Conservation (phyloP, 2,888 invertebrate species). For the Drosophila flavopinicola region DNA sequence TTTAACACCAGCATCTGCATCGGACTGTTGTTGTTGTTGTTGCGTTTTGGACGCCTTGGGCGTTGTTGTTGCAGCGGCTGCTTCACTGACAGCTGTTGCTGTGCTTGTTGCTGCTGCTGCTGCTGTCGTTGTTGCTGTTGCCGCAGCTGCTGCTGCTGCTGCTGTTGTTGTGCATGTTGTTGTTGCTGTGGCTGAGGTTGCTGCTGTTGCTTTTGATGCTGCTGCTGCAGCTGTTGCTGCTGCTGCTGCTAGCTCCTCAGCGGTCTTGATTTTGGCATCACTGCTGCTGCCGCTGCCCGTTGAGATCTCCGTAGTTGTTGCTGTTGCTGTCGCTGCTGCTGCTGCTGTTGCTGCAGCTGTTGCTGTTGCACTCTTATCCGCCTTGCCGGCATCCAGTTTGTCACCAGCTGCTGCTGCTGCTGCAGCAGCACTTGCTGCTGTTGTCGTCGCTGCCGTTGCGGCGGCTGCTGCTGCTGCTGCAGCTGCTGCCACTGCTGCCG, state of each 20-base stretch:
- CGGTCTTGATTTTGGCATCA: conserved; percentile 47
- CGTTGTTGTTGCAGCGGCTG: conserved; percentile 42
- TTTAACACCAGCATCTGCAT: not conserved
- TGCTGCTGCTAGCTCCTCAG: conserved; percentile 40
- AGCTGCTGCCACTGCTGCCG: conserved; percentile 46
- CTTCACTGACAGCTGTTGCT: conserved; percentile 19
- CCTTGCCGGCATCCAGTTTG: conserved; percentile 5
- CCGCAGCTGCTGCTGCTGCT: conserved; percentile 83
- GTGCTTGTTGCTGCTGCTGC: conserved; percentile 43
- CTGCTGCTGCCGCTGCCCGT: conserved; percentile 46
- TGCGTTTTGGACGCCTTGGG: conserved; percentile 16
- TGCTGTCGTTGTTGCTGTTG: conserved; percentile 58
- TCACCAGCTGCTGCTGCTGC: conserved; percentile 5
- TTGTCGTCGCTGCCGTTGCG: too few relatives aligned
- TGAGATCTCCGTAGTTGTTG: conserved; percentile 64
- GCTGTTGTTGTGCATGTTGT: conserved; percentile 13
- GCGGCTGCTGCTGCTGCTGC: conserved; percentile 57
- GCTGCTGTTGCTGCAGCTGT: conserved; percentile 12
- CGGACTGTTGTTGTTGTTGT: conserved; percentile 1
- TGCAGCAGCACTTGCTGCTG: conserved; percentile 32
- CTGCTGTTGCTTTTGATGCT: conserved; percentile 29
- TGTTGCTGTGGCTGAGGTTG: conserved; percentile 12
- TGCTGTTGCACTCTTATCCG: conserved; percentile 25
- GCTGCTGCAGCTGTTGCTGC: conserved; percentile 41
- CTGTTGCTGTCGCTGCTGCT: conserved; percentile 24